Conservation (phyloP, 1,140 invertebrate genomes). For the Pentalonia nigronervosa region DNA sequence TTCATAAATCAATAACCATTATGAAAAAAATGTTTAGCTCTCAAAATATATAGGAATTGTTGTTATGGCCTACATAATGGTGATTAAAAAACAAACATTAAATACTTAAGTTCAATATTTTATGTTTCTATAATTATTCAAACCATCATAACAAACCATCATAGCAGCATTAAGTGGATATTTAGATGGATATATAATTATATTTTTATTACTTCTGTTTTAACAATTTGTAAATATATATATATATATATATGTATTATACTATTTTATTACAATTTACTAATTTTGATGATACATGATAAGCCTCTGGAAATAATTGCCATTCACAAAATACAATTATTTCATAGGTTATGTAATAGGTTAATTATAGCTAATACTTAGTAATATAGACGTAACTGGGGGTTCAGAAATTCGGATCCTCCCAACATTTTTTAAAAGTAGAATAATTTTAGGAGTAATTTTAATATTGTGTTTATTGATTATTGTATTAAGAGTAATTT, state of each 20-base stretch:
- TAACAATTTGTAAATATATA: neutral
- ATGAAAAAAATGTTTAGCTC: neutral
- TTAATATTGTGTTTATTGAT: too few relatives aligned
- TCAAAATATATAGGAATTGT: neutral
- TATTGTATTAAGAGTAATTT: too few relatives aligned
- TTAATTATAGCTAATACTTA: neutral
- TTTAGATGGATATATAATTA: neutral
- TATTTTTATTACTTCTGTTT: neutral
- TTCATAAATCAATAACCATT: neutral
- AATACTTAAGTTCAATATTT: neutral
- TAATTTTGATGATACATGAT: neutral
- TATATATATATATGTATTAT: neutral
- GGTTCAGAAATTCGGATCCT: too few relatives aligned
- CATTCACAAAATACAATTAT: neutral
- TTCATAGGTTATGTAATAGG: neutral
- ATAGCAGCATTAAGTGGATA: neutral
- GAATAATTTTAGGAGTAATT: too few relatives aligned
- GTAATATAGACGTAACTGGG: neutral
- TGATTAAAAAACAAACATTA: neutral
- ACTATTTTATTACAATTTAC: neutral
- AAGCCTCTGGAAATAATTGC: neutral
- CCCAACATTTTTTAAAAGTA: too few relatives aligned
- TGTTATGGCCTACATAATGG: neutral
- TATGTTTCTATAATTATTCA: neutral
- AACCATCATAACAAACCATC: neutral